Conservation (phyloP, 2,888 invertebrate genomes). For the Neoitamus cyanurus region DNA sequence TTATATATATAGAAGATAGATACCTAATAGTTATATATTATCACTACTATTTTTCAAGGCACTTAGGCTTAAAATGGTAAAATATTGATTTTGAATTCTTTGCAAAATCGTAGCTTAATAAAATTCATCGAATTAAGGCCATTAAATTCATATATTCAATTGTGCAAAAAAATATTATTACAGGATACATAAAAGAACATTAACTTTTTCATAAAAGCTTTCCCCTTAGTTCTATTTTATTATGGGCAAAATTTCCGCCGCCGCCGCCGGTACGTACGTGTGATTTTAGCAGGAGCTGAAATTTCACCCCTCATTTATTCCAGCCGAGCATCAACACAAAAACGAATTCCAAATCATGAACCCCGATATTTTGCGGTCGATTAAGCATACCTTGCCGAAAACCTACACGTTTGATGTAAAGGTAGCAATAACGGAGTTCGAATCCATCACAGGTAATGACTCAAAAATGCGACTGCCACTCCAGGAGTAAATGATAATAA, state of each 20-base stretch:
- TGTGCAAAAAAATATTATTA: not conserved
- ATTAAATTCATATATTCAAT: not conserved
- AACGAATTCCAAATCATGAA: not conserved
- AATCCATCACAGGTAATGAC: not conserved
- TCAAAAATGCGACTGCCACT: not conserved
- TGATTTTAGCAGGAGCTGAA: not conserved
- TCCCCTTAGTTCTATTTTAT: not conserved
- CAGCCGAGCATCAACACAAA: not conserved
- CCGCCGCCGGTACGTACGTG: not conserved
- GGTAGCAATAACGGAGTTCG: not conserved
- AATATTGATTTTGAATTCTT: too few relatives aligned
- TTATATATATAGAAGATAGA: too few relatives aligned
- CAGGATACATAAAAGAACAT: not conserved
- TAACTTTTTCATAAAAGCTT: not conserved
- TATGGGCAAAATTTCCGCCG: not conserved
- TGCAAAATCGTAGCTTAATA: too few relatives aligned
- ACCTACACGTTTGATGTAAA: not conserved
- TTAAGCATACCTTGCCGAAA: not conserved
- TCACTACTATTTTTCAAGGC: too few relatives aligned
- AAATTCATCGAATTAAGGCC: too few relatives aligned
- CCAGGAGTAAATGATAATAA: not conserved
- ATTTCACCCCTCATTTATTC: not conserved
- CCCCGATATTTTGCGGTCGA: not conserved
- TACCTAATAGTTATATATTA: too few relatives aligned
- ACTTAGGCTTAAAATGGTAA: too few relatives aligned